phyloP scores from a whole-genome alignment of 2,113 vertebrate species.

The Myanophis thanlyinensis region DNA sequence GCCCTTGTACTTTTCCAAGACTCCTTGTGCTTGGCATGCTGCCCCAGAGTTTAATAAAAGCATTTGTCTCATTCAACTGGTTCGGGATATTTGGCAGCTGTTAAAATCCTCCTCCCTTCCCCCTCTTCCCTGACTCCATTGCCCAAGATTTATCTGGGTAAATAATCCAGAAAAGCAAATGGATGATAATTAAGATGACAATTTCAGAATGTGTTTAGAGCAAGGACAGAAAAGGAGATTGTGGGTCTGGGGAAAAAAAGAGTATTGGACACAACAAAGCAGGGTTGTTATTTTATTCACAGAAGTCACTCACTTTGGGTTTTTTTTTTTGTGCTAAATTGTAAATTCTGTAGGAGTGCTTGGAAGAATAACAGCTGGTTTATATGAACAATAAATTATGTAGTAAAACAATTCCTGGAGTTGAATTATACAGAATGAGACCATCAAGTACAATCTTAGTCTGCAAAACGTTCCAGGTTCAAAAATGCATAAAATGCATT shows the following conservation, averaged over 20 bases:
- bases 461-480: background rate
- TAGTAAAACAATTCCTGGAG: background rate
- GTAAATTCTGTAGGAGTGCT: background rate
- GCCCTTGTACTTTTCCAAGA: background rate
- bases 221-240: background rate
- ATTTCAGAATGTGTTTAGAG: background rate
- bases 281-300: background rate
- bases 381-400: background rate
- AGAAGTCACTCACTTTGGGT: background rate
- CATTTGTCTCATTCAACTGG: background rate
- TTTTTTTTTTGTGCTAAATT: background rate
- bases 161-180: slow-evolving; percentile 9
- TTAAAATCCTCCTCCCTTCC: background rate
- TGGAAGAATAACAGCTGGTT: background rate
- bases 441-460: background rate
- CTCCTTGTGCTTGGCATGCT: background rate
- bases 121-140: background rate
- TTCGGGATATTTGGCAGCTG: background rate
- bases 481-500: background rate
- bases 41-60: slow-evolving; percentile 12
- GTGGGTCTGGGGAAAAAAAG: background rate
- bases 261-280: background rate
- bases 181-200: background rate
- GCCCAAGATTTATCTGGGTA: slow-evolving; percentile 13
- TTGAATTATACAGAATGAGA: background rate